These are phyloP conservation scores for Caerostris darwini DNA, from an alignment of 1,140 invertebrate genomes.

Conservation along the genomic window DNA sequence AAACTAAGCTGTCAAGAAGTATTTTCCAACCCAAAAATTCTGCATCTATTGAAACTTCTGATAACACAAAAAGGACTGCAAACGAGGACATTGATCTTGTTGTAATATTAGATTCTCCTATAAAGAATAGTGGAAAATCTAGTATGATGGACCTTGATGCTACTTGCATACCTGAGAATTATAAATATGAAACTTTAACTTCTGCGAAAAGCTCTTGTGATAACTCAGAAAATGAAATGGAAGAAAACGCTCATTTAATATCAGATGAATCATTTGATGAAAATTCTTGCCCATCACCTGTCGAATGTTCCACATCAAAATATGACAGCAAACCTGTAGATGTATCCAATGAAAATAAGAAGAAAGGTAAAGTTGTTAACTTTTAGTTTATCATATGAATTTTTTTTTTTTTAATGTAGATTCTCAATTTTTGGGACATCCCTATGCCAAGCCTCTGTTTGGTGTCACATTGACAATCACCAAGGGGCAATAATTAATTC, in stretches of 20 bases:
- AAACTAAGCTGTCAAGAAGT: slow-evolving; percentile 73
- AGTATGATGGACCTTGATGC: slow-evolving; percentile 65
- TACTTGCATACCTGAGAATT: slow-evolving; percentile 72
- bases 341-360: not conserved
- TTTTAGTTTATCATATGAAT: not conserved
- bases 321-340: not conserved
- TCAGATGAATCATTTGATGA: slow-evolving; percentile 34
- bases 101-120: not conserved
- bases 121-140: not conserved
- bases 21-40: slow-evolving; percentile 56
- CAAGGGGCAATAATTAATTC: no score
- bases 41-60: not conserved
- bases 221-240: not conserved
- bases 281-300: not conserved
- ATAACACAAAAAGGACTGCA: not conserved
- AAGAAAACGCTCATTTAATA: not conserved
- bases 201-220: not conserved
- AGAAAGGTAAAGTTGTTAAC: not conserved
- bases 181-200: slow-evolving; percentile 54
- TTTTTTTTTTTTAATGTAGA: not conserved
- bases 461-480: no score
- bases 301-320: not conserved
- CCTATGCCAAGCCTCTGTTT: no score
- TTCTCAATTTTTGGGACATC: no score
- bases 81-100: not conserved